These are phyloP conservation scores for Drosophila oshimai DNA, from an alignment of 1,140 invertebrate species.

Conservation along the genomic window DNA sequence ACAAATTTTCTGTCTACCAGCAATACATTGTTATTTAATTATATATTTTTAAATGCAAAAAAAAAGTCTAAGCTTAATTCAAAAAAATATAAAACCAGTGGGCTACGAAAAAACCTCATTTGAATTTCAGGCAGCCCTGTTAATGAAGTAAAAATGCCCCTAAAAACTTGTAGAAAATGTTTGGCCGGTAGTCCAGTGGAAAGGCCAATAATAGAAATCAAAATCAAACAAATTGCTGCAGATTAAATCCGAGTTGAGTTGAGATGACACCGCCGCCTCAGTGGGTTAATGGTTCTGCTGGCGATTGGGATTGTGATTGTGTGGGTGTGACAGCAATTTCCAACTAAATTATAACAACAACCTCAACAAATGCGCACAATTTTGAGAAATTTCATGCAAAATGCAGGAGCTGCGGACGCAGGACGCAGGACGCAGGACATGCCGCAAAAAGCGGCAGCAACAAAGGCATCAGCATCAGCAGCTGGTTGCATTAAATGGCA, in stretches of 20 bases:
- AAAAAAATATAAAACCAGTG: no score
- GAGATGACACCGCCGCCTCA: conserved; percentile 1
- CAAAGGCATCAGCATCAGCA: conserved; percentile 41
- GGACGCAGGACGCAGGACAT: conserved; percentile 35
- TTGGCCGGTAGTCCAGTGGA: conserved; percentile 6
- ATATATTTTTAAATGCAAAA: no score
- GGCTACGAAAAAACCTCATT: no score
- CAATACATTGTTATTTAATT: no score
- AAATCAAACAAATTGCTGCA: conserved; percentile 28
- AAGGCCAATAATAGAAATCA: conserved; percentile 30
- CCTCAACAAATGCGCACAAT: conserved; percentile 70
- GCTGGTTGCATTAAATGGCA: conserved; percentile 67
- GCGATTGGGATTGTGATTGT: not conserved
- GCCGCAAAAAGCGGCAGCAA: conserved; percentile 31
- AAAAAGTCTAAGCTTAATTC: no score
- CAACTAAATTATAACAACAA: conserved; percentile 78
- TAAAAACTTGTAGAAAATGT: not conserved
- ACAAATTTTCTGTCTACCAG: no score
- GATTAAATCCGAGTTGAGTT: conserved; percentile 5
- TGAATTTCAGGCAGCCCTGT: not conserved
- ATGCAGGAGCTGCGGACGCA: conserved; percentile 51
- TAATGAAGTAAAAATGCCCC: not conserved
- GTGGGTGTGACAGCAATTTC: conserved; percentile 63
- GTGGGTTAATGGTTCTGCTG: conserved; percentile 58
- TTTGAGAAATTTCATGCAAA: conserved; percentile 78